Evolutionary conservation across 2,113 vertebrate species (phyloP).

Genomic region (Empidonax alnorum): DNA sequence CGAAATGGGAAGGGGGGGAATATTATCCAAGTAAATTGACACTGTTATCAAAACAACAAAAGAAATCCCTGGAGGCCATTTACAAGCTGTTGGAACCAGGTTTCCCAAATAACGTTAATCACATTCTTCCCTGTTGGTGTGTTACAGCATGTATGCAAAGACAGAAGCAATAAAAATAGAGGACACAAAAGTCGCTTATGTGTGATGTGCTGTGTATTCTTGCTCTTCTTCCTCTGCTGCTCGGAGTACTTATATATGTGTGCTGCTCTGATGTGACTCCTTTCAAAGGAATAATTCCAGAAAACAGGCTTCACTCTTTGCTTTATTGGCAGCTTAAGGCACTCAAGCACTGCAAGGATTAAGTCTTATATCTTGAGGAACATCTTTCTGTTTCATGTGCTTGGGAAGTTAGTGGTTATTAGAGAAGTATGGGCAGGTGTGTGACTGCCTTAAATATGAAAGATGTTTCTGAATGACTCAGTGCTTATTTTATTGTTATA

Average conservation of each 20-base stretch:
- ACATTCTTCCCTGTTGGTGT: neutral
- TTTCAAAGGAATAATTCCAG: neutral
- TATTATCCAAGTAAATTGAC: neutral
- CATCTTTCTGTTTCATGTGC: neutral
- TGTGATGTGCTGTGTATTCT: rapidly evolving
- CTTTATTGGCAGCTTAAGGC: constrained; percentile 29
- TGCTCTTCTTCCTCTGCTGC: neutral
- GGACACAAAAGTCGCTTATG: neutral
- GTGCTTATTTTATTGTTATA: neutral
- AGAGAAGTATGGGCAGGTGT: neutral
- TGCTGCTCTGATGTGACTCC: neutral
- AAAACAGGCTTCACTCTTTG: neutral
- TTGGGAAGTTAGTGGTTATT: neutral
- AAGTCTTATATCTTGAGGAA: neutral
- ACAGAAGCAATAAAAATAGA: neutral
- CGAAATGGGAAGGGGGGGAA: neutral
- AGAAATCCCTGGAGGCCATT: constrained; percentile 7
- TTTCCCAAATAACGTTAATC: neutral
- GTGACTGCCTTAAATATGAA: neutral
- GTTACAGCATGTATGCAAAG: neutral
- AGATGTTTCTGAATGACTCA: neutral
- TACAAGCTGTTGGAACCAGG: neutral
- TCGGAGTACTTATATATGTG: neutral
- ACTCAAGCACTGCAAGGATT: neutral
- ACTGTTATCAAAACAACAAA: constrained; percentile 45